These are phyloP conservation scores for Cyclopterus lumpus DNA, from an alignment of 2,797 vertebrate species.

Conservation along the genomic window DNA sequence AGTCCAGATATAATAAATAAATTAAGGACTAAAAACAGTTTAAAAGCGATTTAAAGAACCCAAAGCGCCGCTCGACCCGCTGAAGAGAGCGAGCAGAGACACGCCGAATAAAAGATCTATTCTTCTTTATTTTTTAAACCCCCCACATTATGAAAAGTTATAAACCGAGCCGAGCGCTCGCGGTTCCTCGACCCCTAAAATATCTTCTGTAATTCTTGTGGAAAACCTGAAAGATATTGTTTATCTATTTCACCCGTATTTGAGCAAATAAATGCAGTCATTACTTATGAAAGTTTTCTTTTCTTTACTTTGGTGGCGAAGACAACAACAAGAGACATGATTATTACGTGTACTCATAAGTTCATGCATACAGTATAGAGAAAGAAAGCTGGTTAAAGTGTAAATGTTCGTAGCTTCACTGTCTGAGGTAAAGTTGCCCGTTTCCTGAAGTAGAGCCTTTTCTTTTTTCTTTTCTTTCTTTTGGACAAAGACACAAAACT, in stretches of 20 bases:
- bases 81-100: too few species aligned
- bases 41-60: constrained; percentile 61
- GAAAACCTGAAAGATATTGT: constrained; percentile 66
- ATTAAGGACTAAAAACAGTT: constrained; percentile 64
- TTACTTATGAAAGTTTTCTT: constrained; percentile 9
- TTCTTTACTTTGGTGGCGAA: constrained; percentile 54
- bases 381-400: constrained; percentile 40
- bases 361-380: constrained; percentile 66
- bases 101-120: too few species aligned
- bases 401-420: constrained; percentile 67
- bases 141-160: constrained; percentile 57
- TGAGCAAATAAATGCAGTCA: constrained; percentile 53
- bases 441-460: constrained; percentile 72
- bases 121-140: too few species aligned
- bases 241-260: constrained; percentile 71
- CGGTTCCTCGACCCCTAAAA: constrained; percentile 62
- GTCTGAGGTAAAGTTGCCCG: constrained; percentile 79
- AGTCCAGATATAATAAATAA: constrained; percentile 80
- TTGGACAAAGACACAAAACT: constrained; percentile 31
- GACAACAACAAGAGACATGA: constrained; percentile 44
- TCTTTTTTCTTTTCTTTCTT: not conserved
- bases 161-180: constrained; percentile 64
- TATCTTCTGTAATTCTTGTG: constrained; percentile 49
- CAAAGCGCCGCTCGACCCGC: too few species aligned
- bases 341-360: constrained; percentile 32